Evolutionary conservation across 2,888 invertebrate genomes (phyloP).

Genomic region (Fragum whitleyi): DNA sequence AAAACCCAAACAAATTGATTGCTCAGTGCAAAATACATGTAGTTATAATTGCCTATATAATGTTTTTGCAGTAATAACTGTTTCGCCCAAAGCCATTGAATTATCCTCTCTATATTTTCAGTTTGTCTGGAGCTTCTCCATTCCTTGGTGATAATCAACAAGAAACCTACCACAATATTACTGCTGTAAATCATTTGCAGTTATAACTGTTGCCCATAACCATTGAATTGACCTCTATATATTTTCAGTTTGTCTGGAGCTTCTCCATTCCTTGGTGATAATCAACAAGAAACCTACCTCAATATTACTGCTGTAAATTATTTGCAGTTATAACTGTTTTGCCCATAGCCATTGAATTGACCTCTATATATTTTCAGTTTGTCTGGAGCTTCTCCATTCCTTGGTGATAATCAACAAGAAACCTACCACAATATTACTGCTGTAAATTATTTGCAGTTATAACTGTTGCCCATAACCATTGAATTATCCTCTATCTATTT

Average conservation of each 20-base stretch:
- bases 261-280: constrained; percentile 89
- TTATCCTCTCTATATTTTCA: constrained; percentile 35
- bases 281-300: constrained; percentile 89
- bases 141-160: constrained; percentile 89
- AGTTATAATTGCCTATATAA: constrained; percentile 77
- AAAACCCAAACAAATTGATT: too few relatives aligned
- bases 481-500: neutral
- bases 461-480: too few relatives aligned
- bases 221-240: too few relatives aligned
- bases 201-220: too few relatives aligned
- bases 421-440: constrained; percentile 88
- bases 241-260: constrained; percentile 87
- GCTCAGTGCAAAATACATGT: too few relatives aligned
- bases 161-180: constrained; percentile 89
- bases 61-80: too few relatives aligned
- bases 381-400: constrained; percentile 89
- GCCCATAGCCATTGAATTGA: too few relatives aligned
- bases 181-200: constrained; percentile 32
- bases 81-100: too few relatives aligned
- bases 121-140: constrained; percentile 89
- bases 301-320: constrained; percentile 85
- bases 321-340: too few relatives aligned
- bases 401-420: constrained; percentile 89
- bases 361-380: constrained; percentile 80
- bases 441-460: constrained; percentile 41